Percentiles rank a stretch among this genome's conserved stretches.
Conservation (phyloP, 2,888 invertebrate genomes). For the Epirrhoe alternata region DNA sequence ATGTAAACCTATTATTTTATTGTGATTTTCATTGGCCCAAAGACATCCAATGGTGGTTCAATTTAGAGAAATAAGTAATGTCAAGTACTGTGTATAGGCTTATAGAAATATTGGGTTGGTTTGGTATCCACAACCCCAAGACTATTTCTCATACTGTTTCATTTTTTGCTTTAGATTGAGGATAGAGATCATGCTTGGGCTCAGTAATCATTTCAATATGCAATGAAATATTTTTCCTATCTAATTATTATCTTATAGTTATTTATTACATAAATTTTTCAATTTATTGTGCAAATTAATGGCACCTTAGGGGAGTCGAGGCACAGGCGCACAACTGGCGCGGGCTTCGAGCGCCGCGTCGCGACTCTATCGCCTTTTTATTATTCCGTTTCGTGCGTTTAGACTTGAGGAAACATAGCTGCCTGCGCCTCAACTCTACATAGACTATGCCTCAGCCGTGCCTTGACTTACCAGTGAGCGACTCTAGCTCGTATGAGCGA, state of each 20-base stretch:
- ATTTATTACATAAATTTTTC: neutral
- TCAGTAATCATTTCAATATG: neutral
- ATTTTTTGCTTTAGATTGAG: neutral
- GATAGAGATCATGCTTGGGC: neutral
- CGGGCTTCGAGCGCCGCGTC: too few species aligned
- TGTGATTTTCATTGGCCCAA: constrained; percentile 49
- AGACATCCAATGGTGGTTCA: constrained; percentile 31
- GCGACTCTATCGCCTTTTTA: too few species aligned
- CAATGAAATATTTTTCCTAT: neutral
- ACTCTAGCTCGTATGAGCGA: too few species aligned
- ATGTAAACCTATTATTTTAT: constrained; percentile 44
- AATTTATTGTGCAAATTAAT: neutral
- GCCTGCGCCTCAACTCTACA: too few species aligned
- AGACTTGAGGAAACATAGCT: too few species aligned
- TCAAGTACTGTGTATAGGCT: neutral
- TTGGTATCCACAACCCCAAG: neutral
- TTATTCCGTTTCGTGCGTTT: too few species aligned
- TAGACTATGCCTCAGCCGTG: too few species aligned
- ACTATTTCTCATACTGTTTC: neutral
- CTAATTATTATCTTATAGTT: neutral
- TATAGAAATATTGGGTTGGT: neutral
- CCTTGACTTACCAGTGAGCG: too few species aligned
- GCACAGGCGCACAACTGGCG: too few species aligned
- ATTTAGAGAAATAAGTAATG: constrained; percentile 8
- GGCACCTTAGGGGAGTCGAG: neutral